Base-by-base conservation (phyloP, 2,888 invertebrate species). In the Metalampra italica region DNA sequence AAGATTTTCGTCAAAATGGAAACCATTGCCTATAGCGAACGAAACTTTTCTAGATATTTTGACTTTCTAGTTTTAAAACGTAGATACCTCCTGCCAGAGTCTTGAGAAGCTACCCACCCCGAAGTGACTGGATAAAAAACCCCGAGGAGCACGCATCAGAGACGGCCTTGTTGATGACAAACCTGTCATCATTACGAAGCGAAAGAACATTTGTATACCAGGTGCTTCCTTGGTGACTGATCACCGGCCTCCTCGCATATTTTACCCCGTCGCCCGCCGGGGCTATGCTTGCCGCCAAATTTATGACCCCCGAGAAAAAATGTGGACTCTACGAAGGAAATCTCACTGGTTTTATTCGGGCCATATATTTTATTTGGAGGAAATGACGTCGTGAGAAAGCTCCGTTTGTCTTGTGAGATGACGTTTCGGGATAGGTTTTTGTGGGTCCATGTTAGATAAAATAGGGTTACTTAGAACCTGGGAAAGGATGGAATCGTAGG, bases 351-450 rank as follows among this genome's bases (percentile, higher is more conserved):
- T 82, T 81, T 78, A 80, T 76, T 75, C 75, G 68, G 65, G 56
- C 74, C 67, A 79, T 80, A 78, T 78, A 80, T 84, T 82, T 78
- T 74, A 78, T 77, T 66, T 59, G 62, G 55, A 67, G 73, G 78
- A 79, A 81, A 82, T 80, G 80, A 78, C 69, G 66, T 57, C 49
- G 52, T 14, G 46, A 43, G 29, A 12, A 37, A 32, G 11, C 32
- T 37, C 34, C 67, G 78, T 80, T 78, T 78, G 76, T 78, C 63
- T 40, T 67, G n/a, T 50, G 12, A 36, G 30, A 7, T 34, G 34
- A 34, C 34, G 34, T 3, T 2, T 34, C 22, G 22, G 22, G 22
- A 22, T 22, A 22, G 5, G 22, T 22, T 22, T n/a, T 22, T 22
- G 22, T 22, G 22, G 22, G 5, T 22, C 22, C 22, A n/a, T n/a